Percentiles rank a stretch among this genome's conserved stretches.
phyloP scores from a whole-genome alignment of 1,140 invertebrate genomes.

The Hypothenemus hampei region DNA sequence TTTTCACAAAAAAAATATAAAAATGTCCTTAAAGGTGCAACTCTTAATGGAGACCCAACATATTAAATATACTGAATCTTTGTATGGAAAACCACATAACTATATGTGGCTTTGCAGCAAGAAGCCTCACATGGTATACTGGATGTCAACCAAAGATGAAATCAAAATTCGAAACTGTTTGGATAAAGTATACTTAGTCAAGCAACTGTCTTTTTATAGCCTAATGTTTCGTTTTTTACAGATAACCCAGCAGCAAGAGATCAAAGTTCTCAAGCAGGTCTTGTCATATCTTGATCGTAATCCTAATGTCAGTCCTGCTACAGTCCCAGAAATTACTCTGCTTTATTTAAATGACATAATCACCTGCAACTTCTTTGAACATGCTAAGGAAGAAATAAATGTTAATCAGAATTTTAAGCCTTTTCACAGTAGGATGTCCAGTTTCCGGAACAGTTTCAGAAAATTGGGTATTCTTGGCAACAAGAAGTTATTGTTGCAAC shows the following conservation, averaged over 20 bases:
- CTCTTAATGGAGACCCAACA: conserved; percentile 37
- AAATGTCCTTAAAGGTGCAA: conserved; percentile 29
- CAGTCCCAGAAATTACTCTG: conserved; percentile 36
- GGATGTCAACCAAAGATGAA: conserved; percentile 35
- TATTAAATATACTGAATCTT: conserved; percentile 31
- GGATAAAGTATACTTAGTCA: conserved; percentile 25
- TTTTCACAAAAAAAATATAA: too few species aligned
- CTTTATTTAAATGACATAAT: conserved; percentile 26
- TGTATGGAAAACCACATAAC: conserved; percentile 34
- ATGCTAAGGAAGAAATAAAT: conserved; percentile 9
- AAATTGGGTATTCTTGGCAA: conserved; percentile 31
- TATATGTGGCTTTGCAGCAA: conserved; percentile 39
- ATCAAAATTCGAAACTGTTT: conserved; percentile 33
- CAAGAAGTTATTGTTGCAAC: not conserved
- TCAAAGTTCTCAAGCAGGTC: conserved; percentile 33
- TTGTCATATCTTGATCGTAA: conserved; percentile 34
- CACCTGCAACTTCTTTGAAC: conserved; percentile 28
- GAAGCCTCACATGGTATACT: conserved; percentile 27
- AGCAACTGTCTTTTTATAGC: not conserved
- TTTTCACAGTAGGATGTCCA: conserved; percentile 27
- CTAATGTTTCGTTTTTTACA: conserved; percentile 19
- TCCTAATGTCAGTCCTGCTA: conserved; percentile 26
- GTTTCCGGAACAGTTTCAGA: conserved; percentile 35
- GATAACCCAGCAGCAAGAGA: conserved; percentile 34
- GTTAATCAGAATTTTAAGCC: not conserved